Evolutionary conservation across 2,888 invertebrate species (phyloP), one percentile per base, ranked within the genome.

Genomic region (Trissolcus brochymenae): DNA sequence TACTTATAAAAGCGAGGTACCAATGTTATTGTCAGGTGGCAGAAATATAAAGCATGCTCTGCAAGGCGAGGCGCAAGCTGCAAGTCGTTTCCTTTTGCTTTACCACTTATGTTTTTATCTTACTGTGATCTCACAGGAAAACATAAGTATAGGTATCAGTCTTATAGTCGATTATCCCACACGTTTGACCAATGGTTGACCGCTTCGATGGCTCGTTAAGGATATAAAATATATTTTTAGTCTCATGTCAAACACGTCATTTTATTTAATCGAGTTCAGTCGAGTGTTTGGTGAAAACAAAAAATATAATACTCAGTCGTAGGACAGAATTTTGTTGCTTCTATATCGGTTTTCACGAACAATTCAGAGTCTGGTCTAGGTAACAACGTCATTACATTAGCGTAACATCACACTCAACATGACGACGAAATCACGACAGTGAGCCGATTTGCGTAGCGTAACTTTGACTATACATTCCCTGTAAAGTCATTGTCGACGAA

Each of bases 131-230:
- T 85, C 84, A 83, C 83, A 82, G 78, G 79, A 84, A 80, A 83
- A 83, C 83, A 83, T 85, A 85, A 83, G 84, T 86, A 85, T 82
- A 83, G 81, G 76, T 76, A 83, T 81, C 79, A 81, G 80, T 81
- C 81, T 81, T 81, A 78, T 82, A 80, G 81, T 76, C 84, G 84
- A 85, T 83, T 83, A 84, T 79, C 80, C 80, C 80, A 79, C 81
- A 84, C 79, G 79, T 35, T 35, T 79, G 82, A 82, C 82, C 81
- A 82, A 80, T 80, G 84, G 84, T 83, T 76, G 80, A 82, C 82
- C 81, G 62, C 57, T 62, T 65, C 25, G 74, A 71, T 66, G 70
- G 64, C 60, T 50, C 40, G 71, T 73, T 71, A 71, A 56, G 35
- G 21, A 21, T 16, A 70, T 50, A 74, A 59, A 67, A 72, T 62